Percentiles rank a stretch among this genome's conserved stretches.
Evolutionary conservation across 2,888 invertebrate species (phyloP).

Genomic region (Agonopterix heracliana): DNA sequence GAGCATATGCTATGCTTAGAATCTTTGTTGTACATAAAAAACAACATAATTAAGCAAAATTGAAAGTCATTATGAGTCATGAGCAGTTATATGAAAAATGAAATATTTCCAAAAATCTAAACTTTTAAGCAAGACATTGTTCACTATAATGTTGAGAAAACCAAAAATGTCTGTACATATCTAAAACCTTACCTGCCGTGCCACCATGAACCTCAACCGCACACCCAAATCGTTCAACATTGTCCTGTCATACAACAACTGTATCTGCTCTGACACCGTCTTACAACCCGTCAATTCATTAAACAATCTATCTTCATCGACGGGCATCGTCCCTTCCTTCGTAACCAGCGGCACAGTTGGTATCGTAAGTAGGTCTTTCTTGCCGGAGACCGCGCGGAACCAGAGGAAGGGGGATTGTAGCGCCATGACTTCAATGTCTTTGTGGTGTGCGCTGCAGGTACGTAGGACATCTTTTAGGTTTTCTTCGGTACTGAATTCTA

Average conservation of each 20-base stretch:
- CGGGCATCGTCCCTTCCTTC: conserved; percentile 62
- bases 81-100: no score
- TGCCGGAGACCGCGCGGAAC: conserved; percentile 75
- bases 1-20: no score
- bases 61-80: no score
- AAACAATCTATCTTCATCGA: conserved; percentile 59
- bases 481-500: conserved; percentile 79
- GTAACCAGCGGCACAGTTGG: conserved; percentile 25
- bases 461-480: conserved; percentile 74
- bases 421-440: conserved; percentile 77
- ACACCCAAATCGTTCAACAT: conserved; percentile 83
- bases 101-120: no score
- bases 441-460: conserved; percentile 73
- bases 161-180: no score
- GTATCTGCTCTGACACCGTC: conserved; percentile 81
- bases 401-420: conserved; percentile 83
- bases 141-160: no score
- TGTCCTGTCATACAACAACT: conserved; percentile 75
- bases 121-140: no score
- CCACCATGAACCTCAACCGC: conserved; percentile 85
- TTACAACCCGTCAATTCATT: conserved; percentile 63
- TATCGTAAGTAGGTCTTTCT: conserved; percentile 27
- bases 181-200: conserved; percentile 71
- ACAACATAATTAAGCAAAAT: no score
- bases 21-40: no score